Evolutionary conservation across 2,888 invertebrate genomes (phyloP), one percentile per base, ranked within the genome.

Genomic region (Coecobrya sp.): DNA sequence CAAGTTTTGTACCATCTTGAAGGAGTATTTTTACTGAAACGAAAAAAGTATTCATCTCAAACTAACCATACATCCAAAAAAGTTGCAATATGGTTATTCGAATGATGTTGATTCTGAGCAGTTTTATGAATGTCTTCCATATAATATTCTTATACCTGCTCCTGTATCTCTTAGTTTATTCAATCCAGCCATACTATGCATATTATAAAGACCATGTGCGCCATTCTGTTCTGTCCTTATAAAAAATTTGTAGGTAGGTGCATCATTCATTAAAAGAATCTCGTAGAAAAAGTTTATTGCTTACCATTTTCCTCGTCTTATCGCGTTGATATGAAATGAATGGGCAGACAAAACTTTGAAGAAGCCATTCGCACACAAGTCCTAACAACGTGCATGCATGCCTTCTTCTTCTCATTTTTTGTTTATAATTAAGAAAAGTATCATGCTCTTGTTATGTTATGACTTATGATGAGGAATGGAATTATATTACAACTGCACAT

Each of bases 361-460:
- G 86, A 49, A 86, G 86, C 55, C 86, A 70, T 85, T 86, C 49
- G 25, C 13, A 49, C n/a, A n/a, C n/a, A n/a, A n/a, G n/a, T n/a
- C n/a, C n/a, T 8, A 70, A n/a, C 68, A 36, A 25, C 45, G 25
- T 76, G 76, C 16, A 13, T 45, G 76, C 45, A 76, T 25, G 13
- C 27, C 13, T 76, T 16, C 68, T 36, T 49, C 45, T 1, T 76
- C 76, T 49, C 16, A 25, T 25, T 76, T 49, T 25, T 70, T 89
- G 68, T 89, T 89, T 82, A 89, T 65, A 89, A 89, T 89, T 89
- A 81, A 89, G 68, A 70, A 89, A 82, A 70, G 45, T 49, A 76
- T 76, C 11, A 1, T 76, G 7, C 22, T 49, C 42, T 25, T 76
- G 45, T 49, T 45, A 45, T 65, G 0, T 22, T 65, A 30, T 27